Evolutionary conservation across 2,888 invertebrate genomes (phyloP), one percentile per base, ranked within the genome.

Genomic region (Rotaria socialis): DNA sequence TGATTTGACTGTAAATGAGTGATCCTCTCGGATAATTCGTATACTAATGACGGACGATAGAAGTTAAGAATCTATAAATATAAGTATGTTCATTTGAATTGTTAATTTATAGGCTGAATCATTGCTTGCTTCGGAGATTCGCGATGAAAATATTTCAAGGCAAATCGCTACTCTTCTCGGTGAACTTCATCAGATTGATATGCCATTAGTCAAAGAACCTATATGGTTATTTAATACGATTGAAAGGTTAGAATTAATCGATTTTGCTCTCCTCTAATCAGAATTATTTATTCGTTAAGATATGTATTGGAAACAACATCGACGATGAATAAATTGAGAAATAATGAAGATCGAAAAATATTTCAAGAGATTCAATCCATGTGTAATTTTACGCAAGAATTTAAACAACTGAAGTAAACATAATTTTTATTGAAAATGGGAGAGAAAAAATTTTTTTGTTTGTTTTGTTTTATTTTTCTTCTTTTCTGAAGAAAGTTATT

Each of bases 191-290:
- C 93, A 93, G 27, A 94, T 99, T 93, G 90, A 91, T 86, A 96
- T 99, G 88, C 99, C 99, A 0, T 94, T 99, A 88, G 95, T 95
- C 89, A 99, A 99, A 91, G 96, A 96, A 89, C 97, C 98, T 0
- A 94, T 94, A 87, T 98, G 97, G 95, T 91, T 98, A 0, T 96
- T 95, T 94, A 95, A 96, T 89, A 96, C 95, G 7, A 94, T 96
- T 93, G 93, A 93, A 52, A 94, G 94, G 90, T 96, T 94, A 94
- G 90, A 11, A 50, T 11, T 50, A 94, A 84, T 24, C n/a, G 19
- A 2, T 41, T 24, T 60, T 84, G 16, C 55, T 52, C 35, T 41
- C 4, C 35, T 24, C 8, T 56, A 22, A 24, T 56, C 1, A 56
- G 7, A 24, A 5, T n/a, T 52, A 27, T 52, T 84, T 43, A 27